These are phyloP conservation scores for Venustaconcha ellipsiformis DNA, from an alignment of 1,140 invertebrate species.

Conservation along the genomic window DNA sequence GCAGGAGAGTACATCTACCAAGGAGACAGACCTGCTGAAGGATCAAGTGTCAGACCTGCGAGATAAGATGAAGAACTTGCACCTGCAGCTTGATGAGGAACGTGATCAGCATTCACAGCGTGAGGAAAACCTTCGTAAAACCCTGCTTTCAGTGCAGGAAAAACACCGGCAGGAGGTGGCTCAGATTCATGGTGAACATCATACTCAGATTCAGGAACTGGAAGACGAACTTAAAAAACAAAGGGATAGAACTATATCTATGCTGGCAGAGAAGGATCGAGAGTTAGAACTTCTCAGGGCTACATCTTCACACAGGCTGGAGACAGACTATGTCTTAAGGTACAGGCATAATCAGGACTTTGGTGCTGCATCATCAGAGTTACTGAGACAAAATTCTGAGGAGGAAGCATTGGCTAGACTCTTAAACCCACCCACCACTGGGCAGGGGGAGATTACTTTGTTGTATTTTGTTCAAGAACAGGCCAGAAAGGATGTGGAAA, in stretches of 20 bases:
- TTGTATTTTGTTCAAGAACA: constrained; percentile 88
- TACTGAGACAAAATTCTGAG: constrained; percentile 38
- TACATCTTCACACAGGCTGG: constrained; percentile 19
- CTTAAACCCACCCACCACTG: constrained; percentile 42
- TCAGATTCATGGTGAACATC: constrained; percentile 72
- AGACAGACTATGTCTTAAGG: constrained; percentile 21
- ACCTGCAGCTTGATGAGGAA: constrained; percentile 72
- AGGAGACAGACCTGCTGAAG: constrained; percentile 64
- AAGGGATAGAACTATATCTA: constrained; percentile 79
- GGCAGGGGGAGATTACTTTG: constrained; percentile 73
- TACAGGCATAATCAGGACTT: constrained; percentile 21
- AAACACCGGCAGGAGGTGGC: constrained; percentile 73
- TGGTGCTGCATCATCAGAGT: constrained; percentile 43
- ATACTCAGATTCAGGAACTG: constrained; percentile 74
- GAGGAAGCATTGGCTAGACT: constrained; percentile 57
- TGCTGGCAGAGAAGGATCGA: constrained; percentile 85
- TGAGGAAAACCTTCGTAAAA: constrained; percentile 54
- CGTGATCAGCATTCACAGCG: constrained; percentile 61
- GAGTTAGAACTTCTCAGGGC: constrained; percentile 78
- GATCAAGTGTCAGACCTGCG: constrained; percentile 63
- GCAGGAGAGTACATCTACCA: constrained; percentile 55
- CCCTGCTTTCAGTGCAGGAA: constrained; percentile 53
- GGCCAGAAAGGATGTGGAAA: constrained; percentile 84
- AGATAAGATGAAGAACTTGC: constrained; percentile 50
- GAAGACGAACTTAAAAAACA: constrained; percentile 85